Evolutionary conservation across 2,888 invertebrate genomes (phyloP).

Genomic region (Drosophila tripunctata): DNA sequence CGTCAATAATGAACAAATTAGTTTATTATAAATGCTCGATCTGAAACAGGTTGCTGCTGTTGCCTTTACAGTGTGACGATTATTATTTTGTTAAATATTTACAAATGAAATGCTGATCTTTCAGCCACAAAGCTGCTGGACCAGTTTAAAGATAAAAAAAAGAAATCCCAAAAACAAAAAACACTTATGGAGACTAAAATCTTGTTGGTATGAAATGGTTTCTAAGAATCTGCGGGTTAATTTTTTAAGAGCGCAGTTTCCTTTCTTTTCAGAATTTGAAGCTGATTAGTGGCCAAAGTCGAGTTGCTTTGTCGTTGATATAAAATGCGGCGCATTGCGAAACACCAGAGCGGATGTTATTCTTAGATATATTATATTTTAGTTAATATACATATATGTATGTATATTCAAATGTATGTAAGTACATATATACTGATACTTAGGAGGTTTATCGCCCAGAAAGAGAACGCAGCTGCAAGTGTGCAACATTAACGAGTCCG

Average conservation of each 20-base stretch:
- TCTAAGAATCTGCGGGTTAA: slow-evolving; percentile 30
- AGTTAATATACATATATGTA: slow-evolving; percentile 6
- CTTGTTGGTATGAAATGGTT: slow-evolving; percentile 23
- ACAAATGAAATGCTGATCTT: slow-evolving; percentile 15
- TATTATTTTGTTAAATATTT: slow-evolving; percentile 32
- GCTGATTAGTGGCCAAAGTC: slow-evolving; percentile 7
- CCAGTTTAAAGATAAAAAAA: slow-evolving; percentile 27
- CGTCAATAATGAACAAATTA: slow-evolving; percentile 20
- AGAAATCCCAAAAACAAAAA: neutral
- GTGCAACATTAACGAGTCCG: slow-evolving; percentile 35
- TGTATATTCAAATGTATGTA: neutral
- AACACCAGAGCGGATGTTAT: slow-evolving; percentile 41
- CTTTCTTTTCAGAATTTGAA: slow-evolving; percentile 9
- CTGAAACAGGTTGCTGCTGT: slow-evolving; percentile 34
- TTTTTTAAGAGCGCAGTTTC: slow-evolving; percentile 35
- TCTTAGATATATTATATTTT: slow-evolving; percentile 16
- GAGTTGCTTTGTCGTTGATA: slow-evolving; percentile 15
- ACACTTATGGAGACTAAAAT: neutral
- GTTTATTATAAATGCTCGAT: slow-evolving; percentile 1
- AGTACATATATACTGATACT: neutral
- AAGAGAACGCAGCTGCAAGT: slow-evolving; percentile 35
- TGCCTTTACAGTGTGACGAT: slow-evolving; percentile 26
- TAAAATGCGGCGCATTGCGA: slow-evolving; percentile 8
- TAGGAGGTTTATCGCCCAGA: slow-evolving; percentile 26
- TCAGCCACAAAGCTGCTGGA: slow-evolving; percentile 16